phyloP scores from a whole-genome alignment of 2,113 vertebrate genomes.

The Aspiorhynchus laticeps region DNA sequence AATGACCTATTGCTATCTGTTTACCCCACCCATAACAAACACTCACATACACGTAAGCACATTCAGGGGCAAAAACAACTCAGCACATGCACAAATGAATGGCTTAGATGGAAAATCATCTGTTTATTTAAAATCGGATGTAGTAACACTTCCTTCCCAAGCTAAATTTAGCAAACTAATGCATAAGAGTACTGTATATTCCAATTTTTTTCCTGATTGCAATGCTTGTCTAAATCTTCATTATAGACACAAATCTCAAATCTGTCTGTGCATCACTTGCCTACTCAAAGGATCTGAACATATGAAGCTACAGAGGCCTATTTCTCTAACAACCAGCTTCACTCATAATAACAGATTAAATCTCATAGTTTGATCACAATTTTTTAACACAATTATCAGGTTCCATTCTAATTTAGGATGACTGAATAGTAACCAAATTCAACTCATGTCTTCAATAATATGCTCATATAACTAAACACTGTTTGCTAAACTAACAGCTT shows the following conservation, averaged over 20 bases:
- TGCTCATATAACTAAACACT: neutral
- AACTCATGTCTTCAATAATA: neutral
- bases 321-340: neutral
- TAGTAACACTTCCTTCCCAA: slow-evolving; percentile 37
- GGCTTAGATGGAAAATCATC: neutral
- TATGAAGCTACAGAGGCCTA: neutral
- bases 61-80: neutral
- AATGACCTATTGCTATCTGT: slow-evolving; percentile 1
- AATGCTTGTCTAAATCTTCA: neutral
- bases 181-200: neutral
- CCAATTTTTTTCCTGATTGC: neutral
- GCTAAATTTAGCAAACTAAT: slow-evolving; percentile 20
- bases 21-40: slow-evolving; percentile 43
- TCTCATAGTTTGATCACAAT: neutral
- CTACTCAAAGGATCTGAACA: neutral
- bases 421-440: neutral
- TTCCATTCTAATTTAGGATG: neutral
- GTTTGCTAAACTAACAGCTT: slow-evolving; percentile 2
- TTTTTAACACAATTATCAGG: neutral
- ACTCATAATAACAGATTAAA: neutral
- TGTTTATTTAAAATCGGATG: slow-evolving; percentile 31
- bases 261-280: neutral
- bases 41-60: slow-evolving; percentile 10
- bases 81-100: neutral
- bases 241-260: neutral